These are phyloP conservation scores for Psittacula echo DNA, from an alignment of 2,797 vertebrate genomes.

Conservation along the genomic window DNA sequence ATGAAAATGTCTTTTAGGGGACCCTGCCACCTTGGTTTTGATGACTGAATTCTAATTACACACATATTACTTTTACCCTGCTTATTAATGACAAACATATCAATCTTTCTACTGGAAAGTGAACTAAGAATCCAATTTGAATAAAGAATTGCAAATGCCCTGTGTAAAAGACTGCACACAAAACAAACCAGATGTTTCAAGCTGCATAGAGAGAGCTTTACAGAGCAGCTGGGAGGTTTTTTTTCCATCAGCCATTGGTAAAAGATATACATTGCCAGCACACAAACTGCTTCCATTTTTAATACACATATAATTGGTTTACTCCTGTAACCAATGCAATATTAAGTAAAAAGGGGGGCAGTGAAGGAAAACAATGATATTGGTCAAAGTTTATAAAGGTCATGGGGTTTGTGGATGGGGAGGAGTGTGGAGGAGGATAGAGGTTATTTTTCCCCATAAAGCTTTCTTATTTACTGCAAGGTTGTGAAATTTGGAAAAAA, in stretches of 20 bases:
- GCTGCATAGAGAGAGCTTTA: conserved; percentile 69
- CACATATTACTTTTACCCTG: conserved; percentile 29
- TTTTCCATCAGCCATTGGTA: conserved; percentile 72
- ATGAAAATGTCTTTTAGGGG: conserved; percentile 25
- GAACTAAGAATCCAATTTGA: conserved; percentile 83
- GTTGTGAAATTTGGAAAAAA: conserved; percentile 66
- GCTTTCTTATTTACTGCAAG: conserved; percentile 70
- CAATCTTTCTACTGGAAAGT: conserved; percentile 71
- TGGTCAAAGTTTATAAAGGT: conserved; percentile 59
- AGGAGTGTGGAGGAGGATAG: conserved; percentile 51
- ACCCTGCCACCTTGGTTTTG: not conserved
- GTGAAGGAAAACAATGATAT: conserved; percentile 13
- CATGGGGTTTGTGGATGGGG: conserved; percentile 37
- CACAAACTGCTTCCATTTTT: conserved; percentile 69
- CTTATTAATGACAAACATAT: conserved; percentile 66
- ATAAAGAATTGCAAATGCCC: conserved; percentile 76
- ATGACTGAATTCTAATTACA: conserved; percentile 48
- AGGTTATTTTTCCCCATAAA: conserved; percentile 60
- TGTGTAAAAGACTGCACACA: conserved; percentile 64
- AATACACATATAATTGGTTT: conserved; percentile 74
- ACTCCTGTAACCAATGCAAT: conserved; percentile 68
- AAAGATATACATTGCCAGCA: conserved; percentile 68
- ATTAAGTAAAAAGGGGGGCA: conserved; percentile 33
- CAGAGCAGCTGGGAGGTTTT: conserved; percentile 75
- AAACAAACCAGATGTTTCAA: conserved; percentile 82